A percentile compares a stretch with the other conserved stretches of the same genome.
Evolutionary conservation across 2,113 vertebrate species (phyloP).

Genomic region (Grantiella picta): DNA sequence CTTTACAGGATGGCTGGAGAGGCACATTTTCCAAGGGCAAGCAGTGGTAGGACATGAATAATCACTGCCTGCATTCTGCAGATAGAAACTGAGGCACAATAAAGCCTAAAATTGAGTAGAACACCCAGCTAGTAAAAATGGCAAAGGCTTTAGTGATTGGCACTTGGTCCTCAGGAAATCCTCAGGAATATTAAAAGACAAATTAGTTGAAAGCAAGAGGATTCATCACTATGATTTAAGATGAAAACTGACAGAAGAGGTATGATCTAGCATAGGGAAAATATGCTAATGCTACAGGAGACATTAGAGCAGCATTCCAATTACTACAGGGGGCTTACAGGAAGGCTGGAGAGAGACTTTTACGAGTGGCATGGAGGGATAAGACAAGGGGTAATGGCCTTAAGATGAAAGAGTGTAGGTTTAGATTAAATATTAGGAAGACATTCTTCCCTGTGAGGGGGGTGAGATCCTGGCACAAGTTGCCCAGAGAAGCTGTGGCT

Average conservation of each 20-base stretch:
- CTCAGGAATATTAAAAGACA: not conserved
- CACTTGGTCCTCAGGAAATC: not conserved
- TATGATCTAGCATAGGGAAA: not conserved
- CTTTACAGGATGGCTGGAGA: not conserved
- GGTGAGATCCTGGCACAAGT: not conserved
- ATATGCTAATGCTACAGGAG: not conserved
- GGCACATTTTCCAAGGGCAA: not conserved
- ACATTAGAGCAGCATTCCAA: not conserved
- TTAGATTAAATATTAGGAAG: not conserved
- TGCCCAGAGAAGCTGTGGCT: not conserved
- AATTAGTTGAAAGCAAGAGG: not conserved
- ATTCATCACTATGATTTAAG: not conserved
- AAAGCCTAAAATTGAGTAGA: not conserved
- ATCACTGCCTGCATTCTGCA: not conserved
- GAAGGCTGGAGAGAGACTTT: not conserved
- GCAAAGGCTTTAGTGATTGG: not conserved
- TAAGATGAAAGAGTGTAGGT: not conserved
- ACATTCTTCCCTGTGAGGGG: not conserved
- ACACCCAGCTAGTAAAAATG: not conserved
- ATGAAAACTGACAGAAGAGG: not conserved
- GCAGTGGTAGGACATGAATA: not conserved
- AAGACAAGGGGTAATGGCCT: not conserved
- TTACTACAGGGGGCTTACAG: not conserved
- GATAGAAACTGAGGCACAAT: not conserved
- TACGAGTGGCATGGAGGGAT: not conserved